These are phyloP conservation scores for Dipodomys spectabilis DNA, from an alignment of 2,113 vertebrate species.

Conservation along the genomic window DNA sequence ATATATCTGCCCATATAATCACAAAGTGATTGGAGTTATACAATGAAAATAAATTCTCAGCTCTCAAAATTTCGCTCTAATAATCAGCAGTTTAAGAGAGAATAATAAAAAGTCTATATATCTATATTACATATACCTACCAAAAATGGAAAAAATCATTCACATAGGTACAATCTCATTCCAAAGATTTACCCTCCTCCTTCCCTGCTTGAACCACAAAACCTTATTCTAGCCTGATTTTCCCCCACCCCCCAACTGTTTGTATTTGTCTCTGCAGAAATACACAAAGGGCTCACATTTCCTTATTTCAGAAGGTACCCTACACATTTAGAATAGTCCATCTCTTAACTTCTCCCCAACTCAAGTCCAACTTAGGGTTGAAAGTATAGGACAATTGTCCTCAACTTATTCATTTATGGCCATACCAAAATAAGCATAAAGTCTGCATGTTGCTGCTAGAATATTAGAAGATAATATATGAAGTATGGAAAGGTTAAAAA, in stretches of 20 bases:
- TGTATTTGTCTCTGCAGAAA: neutral
- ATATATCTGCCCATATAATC: neutral
- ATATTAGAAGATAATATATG: neutral
- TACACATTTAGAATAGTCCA: neutral
- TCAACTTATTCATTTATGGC: neutral
- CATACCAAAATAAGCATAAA: neutral
- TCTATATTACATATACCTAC: too few relatives aligned
- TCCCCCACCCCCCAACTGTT: neutral
- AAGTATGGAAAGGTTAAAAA: neutral
- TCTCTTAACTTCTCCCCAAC: neutral
- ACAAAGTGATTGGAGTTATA: neutral
- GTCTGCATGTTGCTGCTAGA: neutral
- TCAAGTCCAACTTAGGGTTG: neutral
- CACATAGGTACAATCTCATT: neutral
- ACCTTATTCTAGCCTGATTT: neutral
- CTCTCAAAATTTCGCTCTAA: neutral
- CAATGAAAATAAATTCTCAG: neutral
- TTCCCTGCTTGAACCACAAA: neutral
- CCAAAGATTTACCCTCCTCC: neutral
- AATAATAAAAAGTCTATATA: neutral
- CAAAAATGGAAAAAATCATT: neutral
- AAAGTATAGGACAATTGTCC: slow-evolving; percentile 4
- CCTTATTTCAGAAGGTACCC: neutral
- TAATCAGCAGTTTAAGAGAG: neutral
- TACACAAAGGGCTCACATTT: neutral